Conservation (phyloP, 2,797 vertebrate species). For the Eptatretus atami region DNA sequence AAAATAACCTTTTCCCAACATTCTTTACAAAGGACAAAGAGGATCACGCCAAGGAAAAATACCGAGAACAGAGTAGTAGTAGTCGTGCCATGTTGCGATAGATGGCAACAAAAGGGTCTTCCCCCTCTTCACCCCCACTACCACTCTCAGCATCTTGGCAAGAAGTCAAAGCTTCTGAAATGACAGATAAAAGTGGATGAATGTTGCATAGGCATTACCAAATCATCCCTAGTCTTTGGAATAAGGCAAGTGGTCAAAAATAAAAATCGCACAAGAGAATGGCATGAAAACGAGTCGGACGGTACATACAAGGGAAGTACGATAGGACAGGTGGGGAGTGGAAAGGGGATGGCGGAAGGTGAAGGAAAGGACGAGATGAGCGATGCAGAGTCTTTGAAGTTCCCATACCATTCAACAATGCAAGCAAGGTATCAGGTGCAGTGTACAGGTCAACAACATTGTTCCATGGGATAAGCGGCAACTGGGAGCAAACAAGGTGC, state of each 20-base stretch:
- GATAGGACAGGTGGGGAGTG: background rate
- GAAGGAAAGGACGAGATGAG: background rate
- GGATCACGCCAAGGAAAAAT: no score
- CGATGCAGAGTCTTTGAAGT: background rate
- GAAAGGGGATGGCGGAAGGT: background rate
- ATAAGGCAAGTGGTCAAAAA: no score
- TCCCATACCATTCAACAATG: slow-evolving; percentile 38
- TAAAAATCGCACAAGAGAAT: no score
- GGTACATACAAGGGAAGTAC: background rate
- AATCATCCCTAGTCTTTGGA: background rate
- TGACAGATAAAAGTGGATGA: background rate
- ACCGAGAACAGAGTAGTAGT: no score
- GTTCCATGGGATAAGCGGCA: slow-evolving; percentile 49
- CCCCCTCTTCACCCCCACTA: background rate
- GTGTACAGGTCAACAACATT: slow-evolving; percentile 25
- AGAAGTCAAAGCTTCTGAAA: background rate
- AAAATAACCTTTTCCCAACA: no score
- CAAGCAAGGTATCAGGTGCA: slow-evolving; percentile 24
- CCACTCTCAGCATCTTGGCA: background rate
- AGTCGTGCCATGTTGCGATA: no score
- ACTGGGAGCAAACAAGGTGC: slow-evolving; percentile 33
- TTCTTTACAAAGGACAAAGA: no score
- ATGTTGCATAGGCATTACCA: background rate
- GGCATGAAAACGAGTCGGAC: no score
- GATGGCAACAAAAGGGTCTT: no score